A percentile compares a stretch with the other conserved stretches of the same genome.
Conservation (phyloP, 2,888 invertebrate genomes). For the Colostygia pectinataria region DNA sequence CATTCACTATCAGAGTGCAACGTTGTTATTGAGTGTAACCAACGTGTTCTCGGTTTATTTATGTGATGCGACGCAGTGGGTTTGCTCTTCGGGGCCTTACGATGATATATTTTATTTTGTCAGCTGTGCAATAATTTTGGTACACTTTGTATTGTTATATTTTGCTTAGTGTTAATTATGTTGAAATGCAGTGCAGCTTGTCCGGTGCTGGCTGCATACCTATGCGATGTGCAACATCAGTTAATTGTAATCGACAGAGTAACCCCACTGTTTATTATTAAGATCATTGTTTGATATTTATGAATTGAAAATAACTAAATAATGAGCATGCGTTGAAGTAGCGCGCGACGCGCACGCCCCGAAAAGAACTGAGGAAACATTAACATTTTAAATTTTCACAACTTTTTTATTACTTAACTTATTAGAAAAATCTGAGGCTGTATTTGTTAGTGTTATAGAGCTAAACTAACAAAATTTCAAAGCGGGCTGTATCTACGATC, state of each 20-base stretch:
- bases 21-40: neutral
- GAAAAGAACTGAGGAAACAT: conserved; percentile 6
- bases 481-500: neutral
- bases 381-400: neutral
- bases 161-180: conserved; percentile 2
- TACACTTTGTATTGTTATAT: conserved; percentile 13
- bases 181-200: conserved; percentile 6
- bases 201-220: neutral
- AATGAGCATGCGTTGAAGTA: conserved; percentile 7
- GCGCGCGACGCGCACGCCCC: neutral
- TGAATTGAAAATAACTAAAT: conserved; percentile 11
- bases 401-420: conserved; percentile 3
- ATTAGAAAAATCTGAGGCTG: conserved; percentile 10
- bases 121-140: conserved; percentile 5
- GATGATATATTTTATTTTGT: conserved; percentile 14
- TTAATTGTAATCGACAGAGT: conserved; percentile 11
- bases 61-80: conserved; percentile 13
- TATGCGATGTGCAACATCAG: conserved; percentile 17
- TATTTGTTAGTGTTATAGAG: too few relatives aligned
- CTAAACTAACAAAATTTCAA: too few relatives aligned
- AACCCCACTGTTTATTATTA: conserved; percentile 9
- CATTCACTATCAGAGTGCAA: neutral
- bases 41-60: neutral
- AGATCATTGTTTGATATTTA: conserved; percentile 2
- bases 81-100: conserved; percentile 5